These are phyloP conservation scores for Lepisosteus osseus DNA, from an alignment of 2,113 vertebrate genomes.

Conservation along the genomic window DNA sequence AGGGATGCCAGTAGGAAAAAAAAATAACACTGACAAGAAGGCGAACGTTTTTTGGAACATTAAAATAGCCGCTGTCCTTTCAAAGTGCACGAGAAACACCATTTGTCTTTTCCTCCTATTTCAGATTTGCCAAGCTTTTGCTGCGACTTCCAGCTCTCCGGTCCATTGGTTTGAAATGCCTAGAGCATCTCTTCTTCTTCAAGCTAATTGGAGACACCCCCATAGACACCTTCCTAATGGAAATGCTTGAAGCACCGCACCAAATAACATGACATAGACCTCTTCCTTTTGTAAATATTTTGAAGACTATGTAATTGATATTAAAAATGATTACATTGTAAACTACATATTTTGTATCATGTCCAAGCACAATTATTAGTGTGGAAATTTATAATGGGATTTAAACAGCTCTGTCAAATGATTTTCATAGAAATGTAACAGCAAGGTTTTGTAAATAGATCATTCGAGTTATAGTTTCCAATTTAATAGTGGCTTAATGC, in stretches of 20 bases:
- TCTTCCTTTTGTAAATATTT: conserved; percentile 57
- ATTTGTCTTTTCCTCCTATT: conserved; percentile 5
- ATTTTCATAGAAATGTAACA: conserved; percentile 56
- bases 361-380: conserved; percentile 43
- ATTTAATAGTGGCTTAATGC: conserved; percentile 54
- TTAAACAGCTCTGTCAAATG: conserved; percentile 34
- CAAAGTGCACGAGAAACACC: no score
- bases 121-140: conserved; percentile 89
- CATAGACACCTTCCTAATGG: conserved; percentile 97
- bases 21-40: no score
- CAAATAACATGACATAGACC: conserved; percentile 83
- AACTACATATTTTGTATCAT: conserved; percentile 58
- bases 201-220: conserved; percentile 95
- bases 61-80: no score
- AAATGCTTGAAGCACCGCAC: conserved; percentile 92
- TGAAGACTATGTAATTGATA: conserved; percentile 42
- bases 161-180: conserved; percentile 91
- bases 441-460: conserved; percentile 67
- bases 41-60: no score
- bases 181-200: conserved; percentile 97
- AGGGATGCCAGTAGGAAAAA: no score
- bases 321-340: conserved; percentile 55
- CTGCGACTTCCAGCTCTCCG: conserved; percentile 86
- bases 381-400: conserved; percentile 28
- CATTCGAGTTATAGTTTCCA: conserved; percentile 48